A percentile compares a stretch with the other conserved stretches of the same genome.
These are phyloP conservation scores for Daktulosphaira vitifoliae DNA, from an alignment of 1,140 invertebrate genomes.

Conservation along the genomic window DNA sequence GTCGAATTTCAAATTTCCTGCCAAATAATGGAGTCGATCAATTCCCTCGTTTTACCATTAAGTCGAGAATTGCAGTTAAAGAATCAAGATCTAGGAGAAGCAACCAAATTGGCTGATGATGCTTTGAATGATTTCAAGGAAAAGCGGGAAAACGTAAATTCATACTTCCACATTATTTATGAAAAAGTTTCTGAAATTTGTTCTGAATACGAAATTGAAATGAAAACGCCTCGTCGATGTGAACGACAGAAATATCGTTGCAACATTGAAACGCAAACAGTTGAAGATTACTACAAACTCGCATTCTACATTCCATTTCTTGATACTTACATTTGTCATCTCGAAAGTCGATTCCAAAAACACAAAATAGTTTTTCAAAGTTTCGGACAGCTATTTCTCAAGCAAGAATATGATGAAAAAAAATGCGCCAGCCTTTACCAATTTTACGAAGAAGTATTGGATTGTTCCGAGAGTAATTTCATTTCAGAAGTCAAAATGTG, in stretches of 20 bases:
- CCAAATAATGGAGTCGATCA: background rate
- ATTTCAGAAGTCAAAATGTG: background rate
- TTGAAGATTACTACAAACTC: background rate
- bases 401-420: background rate
- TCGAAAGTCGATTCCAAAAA: background rate
- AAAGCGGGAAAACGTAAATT: background rate
- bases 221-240: background rate
- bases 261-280: background rate
- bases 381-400: background rate
- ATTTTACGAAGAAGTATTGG: background rate
- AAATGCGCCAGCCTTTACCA: background rate
- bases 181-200: background rate
- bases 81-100: background rate
- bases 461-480: background rate
- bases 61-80: background rate
- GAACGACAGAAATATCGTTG: background rate
- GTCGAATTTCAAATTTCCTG: background rate
- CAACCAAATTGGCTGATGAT: background rate
- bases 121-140: background rate
- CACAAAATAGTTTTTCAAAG: background rate
- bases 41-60: background rate
- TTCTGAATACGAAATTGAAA: background rate
- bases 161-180: background rate
- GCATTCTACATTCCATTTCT: background rate
- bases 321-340: background rate